Evolutionary conservation across 2,888 invertebrate genomes (phyloP), one percentile per base, ranked within the genome.

Genomic region (Pristionchus maxplancki): DNA sequence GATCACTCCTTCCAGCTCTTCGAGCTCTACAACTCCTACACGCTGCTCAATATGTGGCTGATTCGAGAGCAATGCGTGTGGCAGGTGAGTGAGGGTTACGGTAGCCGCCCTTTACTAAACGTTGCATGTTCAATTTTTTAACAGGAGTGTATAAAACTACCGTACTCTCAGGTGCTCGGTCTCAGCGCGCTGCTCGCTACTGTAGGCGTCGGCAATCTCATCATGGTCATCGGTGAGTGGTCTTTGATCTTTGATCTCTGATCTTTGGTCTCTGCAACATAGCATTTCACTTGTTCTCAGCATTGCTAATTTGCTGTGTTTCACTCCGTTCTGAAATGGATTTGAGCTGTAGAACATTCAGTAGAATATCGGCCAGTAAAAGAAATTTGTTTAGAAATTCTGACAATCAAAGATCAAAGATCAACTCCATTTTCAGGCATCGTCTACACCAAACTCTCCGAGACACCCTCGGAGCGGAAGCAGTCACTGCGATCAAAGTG

Each of bases 161-260:
- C 71, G 71, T 71, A 71, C 15, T 28, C 82, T 78, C 67, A 90
- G 90, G 90, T 90, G n/a, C 17, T 88, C 28, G 89, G 82, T 6
- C 88, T 90, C 8, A 48, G 82, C 62, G 40, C 88, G 24, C 89
- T 90, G 1, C 89, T 89, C 53, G 58, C 85, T 20, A 40, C 86
- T 1, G 89, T 90, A 24, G 90, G 90, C 5, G 31, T 78, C 6
- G 90, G 90, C 53, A 90, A 90, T 50, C 64, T 90, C n/a, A 87
- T 90, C 74, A 89, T 89, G 71, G 89, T 90, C 13, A 31, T 82
- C 8, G 50, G 88, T 81, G 28, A 24, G 78, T 81, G 17, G n/a
- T n/a, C n/a, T 74, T 28, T 40, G 28, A 48, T 50, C 11, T n/a
- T 40, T 85, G 11, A 40, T 85, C 44, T 78, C 48, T 28, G 13